Percentiles rank a stretch among this genome's conserved stretches.
These are phyloP conservation scores for Arizona elegans DNA, from an alignment of 2,113 vertebrate species.

Conservation along the genomic window DNA sequence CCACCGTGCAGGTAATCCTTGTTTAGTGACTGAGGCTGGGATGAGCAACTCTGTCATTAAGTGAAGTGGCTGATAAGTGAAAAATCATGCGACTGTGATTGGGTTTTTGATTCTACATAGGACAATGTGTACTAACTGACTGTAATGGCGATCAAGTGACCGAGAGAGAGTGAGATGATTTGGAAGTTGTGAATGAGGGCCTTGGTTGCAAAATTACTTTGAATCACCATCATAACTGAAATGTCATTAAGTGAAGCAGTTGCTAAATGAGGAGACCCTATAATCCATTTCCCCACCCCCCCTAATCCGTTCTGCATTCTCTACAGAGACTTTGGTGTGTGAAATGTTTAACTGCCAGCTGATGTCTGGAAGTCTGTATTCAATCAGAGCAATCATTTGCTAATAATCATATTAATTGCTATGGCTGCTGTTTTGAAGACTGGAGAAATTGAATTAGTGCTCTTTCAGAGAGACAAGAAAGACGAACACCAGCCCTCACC, in stretches of 20 bases:
- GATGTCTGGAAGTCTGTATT: conserved; percentile 42
- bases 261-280: not conserved
- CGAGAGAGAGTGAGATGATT: not conserved
- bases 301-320: conserved; percentile 47
- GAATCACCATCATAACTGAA: not conserved
- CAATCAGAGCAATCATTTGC: conserved; percentile 54
- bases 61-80: not conserved
- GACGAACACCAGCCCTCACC: not conserved
- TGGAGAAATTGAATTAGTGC: conserved; percentile 34
- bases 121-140: not conserved
- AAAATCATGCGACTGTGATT: not conserved
- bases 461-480: conserved; percentile 2
- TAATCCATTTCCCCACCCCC: not conserved
- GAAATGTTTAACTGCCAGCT: conserved; percentile 49
- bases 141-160: not conserved
- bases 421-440: not conserved
- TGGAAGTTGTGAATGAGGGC: not conserved
- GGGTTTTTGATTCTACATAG: not conserved
- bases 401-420: conserved; percentile 59
- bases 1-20: too few relatives aligned
- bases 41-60: not conserved
- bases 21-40: not conserved
- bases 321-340: conserved; percentile 49
- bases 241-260: not conserved
- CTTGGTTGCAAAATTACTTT: not conserved